Evolutionary conservation across 2,113 vertebrate genomes (phyloP).

Genomic region (Formicarius rufipectus): DNA sequence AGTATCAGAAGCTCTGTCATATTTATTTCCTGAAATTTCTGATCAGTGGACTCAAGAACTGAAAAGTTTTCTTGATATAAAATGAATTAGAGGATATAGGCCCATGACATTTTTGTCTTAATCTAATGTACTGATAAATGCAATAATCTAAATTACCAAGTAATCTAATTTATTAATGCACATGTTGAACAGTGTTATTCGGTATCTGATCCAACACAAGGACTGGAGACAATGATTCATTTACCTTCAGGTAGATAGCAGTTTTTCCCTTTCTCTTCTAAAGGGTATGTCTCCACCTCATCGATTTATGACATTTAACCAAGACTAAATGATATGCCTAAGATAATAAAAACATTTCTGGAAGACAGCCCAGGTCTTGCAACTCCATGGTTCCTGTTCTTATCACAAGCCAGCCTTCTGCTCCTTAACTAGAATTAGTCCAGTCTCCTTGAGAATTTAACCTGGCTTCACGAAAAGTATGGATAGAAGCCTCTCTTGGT

Average conservation of each 20-base stretch:
- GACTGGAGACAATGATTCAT: neutral
- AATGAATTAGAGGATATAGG: neutral
- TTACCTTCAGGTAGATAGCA: neutral
- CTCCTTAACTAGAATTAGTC: neutral
- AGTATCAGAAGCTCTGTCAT: neutral
- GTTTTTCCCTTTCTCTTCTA: neutral
- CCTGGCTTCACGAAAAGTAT: neutral
- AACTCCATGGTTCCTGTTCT: neutral
- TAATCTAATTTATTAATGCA: conserved; percentile 17
- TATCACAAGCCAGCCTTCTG: neutral
- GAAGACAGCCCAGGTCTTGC: neutral
- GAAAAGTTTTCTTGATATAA: neutral
- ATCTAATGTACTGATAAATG: conserved; percentile 47
- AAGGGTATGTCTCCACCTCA: neutral
- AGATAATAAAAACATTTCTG: neutral
- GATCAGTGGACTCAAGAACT: neutral
- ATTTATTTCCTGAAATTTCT: conserved; percentile 14
- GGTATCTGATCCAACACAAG: neutral
- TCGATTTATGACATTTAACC: neutral
- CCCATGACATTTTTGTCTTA: neutral
- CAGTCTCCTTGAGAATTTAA: neutral
- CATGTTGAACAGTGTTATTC: neutral
- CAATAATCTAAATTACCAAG: neutral
- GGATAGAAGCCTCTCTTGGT: neutral
- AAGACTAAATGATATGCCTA: neutral